phyloP scores from a whole-genome alignment of 2,888 invertebrate species.

The Mimumesa dahlbomi region DNA sequence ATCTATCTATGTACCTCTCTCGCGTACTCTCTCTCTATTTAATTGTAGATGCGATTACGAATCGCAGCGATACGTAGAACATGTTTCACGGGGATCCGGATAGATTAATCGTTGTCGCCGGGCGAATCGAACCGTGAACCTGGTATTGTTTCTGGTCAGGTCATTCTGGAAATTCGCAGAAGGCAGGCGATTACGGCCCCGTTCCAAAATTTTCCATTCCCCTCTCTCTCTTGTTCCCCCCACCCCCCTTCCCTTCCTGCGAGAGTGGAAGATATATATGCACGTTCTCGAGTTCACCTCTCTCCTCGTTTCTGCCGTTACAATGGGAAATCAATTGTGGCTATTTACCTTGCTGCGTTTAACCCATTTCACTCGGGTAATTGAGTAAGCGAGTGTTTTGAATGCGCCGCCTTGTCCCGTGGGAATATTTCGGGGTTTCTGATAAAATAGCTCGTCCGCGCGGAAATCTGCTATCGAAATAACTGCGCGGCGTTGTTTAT shows the following conservation, averaged over 20 bases:
- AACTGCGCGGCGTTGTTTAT: too few species aligned
- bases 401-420: not conserved
- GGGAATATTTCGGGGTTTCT: constrained; percentile 16
- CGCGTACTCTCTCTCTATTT: too few species aligned
- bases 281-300: not conserved
- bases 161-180: not conserved
- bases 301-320: constrained; percentile 12
- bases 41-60: not conserved
- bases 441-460: not conserved
- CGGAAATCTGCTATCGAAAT: not conserved
- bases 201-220: constrained; percentile 11
- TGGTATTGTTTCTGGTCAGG: not conserved
- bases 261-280: too few species aligned
- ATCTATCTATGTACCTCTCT: too few species aligned
- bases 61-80: not conserved
- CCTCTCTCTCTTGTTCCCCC: not conserved
- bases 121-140: not conserved
- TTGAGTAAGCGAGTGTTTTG: constrained; percentile 12
- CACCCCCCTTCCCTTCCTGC: not conserved
- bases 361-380: constrained; percentile 30
- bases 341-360: constrained; percentile 39
- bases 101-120: not conserved
- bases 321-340: constrained; percentile 37
- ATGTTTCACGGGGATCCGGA: not conserved
- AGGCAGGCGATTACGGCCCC: not conserved